Base-by-base conservation (phyloP, 2,113 vertebrate genomes). In the Mastomys coucha region DNA sequence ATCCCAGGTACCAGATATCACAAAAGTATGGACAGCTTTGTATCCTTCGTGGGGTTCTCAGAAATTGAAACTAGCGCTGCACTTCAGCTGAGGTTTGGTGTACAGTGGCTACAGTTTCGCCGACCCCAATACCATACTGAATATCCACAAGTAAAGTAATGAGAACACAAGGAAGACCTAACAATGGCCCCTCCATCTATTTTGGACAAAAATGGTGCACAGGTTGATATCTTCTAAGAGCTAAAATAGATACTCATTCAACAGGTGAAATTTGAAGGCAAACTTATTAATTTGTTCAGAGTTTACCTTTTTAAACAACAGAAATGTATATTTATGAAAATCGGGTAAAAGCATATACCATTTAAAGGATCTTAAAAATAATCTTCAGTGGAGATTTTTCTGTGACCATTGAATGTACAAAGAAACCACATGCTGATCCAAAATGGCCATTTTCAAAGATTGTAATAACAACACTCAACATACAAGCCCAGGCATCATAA, bases 371-470 rank as follows among this genome's bases (percentile, higher is more conserved):
- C 77, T 53, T 63, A 33, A 10, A 26, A 92, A 85, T n/a, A 31
- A 58, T 26, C 72, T 10, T 87, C 22, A 91, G 26, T 39, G 10
- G 17, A 17, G 17, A 80, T 58, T 5, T 53, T 85, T 92, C 14
- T 95, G 16, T 13, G 89, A 78, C 45, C 91, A 5, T 82, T 73
- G 28, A 95, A 63, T 56, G 91, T 93, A 93, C 20, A 70, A 5
- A 56, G 9, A 88, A 89, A 58, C 7, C 4, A 63, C 22, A 0
- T 56, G 14, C 22, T 89, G 42, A 91, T 69, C n/a, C 69, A 93
- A 93, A 91, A 56, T 31, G 85, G 58, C 6, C 93, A 11, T 84
- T 94, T 93, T 69, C 51, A 84, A 96, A 91, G 24, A 8, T 60
- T 94, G 91, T 87, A 75, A 49, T 58, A 90, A 42, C 78, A 22